These are phyloP conservation scores for Fregetta grallaria DNA, from an alignment of 2,113 vertebrate genomes.

Conservation along the genomic window DNA sequence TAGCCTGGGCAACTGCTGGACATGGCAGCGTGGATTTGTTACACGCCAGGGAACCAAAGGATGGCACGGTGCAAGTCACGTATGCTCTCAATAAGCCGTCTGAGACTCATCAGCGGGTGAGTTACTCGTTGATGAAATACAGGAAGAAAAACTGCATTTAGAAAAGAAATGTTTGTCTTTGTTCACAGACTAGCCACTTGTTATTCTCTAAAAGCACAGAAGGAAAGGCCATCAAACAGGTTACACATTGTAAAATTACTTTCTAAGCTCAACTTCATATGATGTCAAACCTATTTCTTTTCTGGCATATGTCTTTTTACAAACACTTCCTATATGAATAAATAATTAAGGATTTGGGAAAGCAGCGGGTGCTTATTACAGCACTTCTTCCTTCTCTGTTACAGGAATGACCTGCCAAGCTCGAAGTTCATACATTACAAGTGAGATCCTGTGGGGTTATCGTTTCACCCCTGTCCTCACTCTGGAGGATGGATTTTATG, in stretches of 20 bases:
- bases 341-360: background rate
- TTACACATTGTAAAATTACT: background rate
- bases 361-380: background rate
- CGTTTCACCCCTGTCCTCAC: conserved; percentile 96
- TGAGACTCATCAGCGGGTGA: background rate
- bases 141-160: background rate
- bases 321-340: background rate
- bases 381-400: conserved; percentile 20
- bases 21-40: fast-evolving
- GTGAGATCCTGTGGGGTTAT: conserved; percentile 97
- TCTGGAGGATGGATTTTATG: conserved; percentile 96
- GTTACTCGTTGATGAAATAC: background rate
- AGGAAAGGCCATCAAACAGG: background rate
- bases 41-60: background rate
- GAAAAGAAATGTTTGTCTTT: background rate
- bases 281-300: background rate
- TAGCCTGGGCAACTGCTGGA: background rate
- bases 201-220: too few species aligned
- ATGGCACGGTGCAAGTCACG: background rate
- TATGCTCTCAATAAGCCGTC: background rate
- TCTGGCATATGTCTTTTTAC: background rate
- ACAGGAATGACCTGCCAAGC: conserved; percentile 98
- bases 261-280: background rate
- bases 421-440: conserved; percentile 91
- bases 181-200: background rate